A percentile compares a stretch with the other conserved stretches of the same genome.
phyloP scores from a whole-genome alignment of 1,140 invertebrate species.

The Atta texana region DNA sequence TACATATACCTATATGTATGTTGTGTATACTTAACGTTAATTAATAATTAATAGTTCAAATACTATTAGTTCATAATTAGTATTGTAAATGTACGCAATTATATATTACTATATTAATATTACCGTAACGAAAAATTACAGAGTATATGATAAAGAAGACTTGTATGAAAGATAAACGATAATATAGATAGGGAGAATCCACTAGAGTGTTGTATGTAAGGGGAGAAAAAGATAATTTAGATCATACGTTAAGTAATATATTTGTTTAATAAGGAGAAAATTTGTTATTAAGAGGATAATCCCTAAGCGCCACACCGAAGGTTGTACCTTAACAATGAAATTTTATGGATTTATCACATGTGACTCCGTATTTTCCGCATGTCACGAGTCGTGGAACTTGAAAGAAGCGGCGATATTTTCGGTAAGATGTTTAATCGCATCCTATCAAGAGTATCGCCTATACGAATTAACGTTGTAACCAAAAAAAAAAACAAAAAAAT shows the following conservation, averaged over 20 bases:
- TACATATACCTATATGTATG: constrained; percentile 37
- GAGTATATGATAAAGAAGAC: constrained; percentile 66
- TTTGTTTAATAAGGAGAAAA: constrained; percentile 73
- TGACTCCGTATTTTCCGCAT: constrained; percentile 41
- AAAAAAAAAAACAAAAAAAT: constrained; percentile 71
- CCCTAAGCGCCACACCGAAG: constrained; percentile 66
- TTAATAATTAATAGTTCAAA: constrained; percentile 84
- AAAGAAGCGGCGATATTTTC: constrained; percentile 32
- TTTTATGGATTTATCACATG: constrained; percentile 68
- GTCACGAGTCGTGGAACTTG: constrained; percentile 29
- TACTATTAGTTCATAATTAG: constrained; percentile 75
- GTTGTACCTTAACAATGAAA: constrained; percentile 69
- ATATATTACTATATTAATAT: constrained; percentile 73
- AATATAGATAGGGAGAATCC: constrained; percentile 53
- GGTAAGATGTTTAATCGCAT: constrained; percentile 11
- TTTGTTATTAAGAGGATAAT: constrained; percentile 71
- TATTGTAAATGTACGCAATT: constrained; percentile 76
- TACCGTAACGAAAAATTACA: constrained; percentile 68
- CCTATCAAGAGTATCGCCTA: background rate
- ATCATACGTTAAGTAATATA: constrained; percentile 74
- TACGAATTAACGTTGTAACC: constrained; percentile 76
- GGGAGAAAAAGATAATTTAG: constrained; percentile 72
- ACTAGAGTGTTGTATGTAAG: constrained; percentile 66
- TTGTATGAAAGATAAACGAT: constrained; percentile 61
- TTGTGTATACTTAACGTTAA: constrained; percentile 86